Percentiles rank a stretch among this genome's conserved stretches.
Evolutionary conservation across 2,888 invertebrate genomes (phyloP).

Genomic region (Leucozona laternaria): DNA sequence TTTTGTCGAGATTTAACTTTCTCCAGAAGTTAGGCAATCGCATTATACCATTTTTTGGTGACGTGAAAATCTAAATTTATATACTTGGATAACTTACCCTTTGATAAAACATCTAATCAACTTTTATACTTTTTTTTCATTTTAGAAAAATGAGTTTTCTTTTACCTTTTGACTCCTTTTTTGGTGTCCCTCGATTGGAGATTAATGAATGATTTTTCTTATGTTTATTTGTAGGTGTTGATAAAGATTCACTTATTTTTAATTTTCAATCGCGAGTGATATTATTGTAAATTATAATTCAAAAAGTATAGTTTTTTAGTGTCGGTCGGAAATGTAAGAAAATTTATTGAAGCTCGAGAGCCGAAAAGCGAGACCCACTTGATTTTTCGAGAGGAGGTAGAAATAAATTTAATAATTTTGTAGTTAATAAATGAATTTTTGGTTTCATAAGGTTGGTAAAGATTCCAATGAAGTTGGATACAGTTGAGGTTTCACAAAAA

Average conservation of each 20-base stretch:
- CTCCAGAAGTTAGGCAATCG: conserved; percentile 4
- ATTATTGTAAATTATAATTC: not conserved
- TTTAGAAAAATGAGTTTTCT: not conserved
- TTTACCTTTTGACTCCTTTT: not conserved
- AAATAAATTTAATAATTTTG: not conserved
- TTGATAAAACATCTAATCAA: not conserved
- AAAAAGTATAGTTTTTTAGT: not conserved
- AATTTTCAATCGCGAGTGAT: not conserved
- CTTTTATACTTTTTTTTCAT: not conserved
- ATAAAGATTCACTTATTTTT: not conserved
- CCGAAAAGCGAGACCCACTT: conserved; percentile 20
- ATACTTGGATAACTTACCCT: not conserved
- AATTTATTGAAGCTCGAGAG: not conserved
- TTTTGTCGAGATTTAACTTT: conserved; percentile 1
- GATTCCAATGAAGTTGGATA: not conserved
- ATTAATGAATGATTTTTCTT: not conserved
- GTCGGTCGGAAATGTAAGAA: not conserved
- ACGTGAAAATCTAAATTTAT: conserved; percentile 6
- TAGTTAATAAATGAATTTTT: not conserved
- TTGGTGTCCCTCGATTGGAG: not conserved
- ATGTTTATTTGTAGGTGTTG: not conserved
- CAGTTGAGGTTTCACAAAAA: not conserved
- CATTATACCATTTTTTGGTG: conserved; percentile 8
- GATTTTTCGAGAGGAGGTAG: conserved; percentile 10
- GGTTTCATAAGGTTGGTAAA: not conserved